These are phyloP conservation scores for Whitmania pigra DNA, from an alignment of 1,140 invertebrate genomes.

Conservation along the genomic window DNA sequence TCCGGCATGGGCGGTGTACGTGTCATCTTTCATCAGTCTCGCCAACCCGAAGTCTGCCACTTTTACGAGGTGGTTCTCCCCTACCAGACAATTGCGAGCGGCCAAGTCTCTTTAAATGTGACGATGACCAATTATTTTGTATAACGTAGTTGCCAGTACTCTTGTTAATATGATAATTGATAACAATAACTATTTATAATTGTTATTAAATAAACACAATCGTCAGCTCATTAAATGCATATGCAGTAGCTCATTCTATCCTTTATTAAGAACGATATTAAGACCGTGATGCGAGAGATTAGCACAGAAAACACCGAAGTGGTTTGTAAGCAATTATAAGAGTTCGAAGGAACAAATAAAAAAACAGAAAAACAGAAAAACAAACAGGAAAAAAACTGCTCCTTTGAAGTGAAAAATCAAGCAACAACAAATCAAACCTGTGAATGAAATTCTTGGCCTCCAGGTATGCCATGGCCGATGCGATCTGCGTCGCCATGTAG, in stretches of 20 bases:
- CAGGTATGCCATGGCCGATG: conserved; percentile 94
- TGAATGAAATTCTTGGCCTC: conserved; percentile 93
- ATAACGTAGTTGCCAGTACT: too few species aligned
- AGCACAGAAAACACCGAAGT: not conserved
- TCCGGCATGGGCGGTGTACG: conserved; percentile 92
- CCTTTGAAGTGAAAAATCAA: too few species aligned
- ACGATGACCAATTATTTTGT: too few species aligned
- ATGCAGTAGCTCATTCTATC: too few species aligned
- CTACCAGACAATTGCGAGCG: conserved; percentile 92
- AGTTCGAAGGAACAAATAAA: not conserved
- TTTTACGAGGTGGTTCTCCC: conserved; percentile 83
- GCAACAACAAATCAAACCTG: conserved; percentile 47
- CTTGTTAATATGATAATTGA: too few species aligned
- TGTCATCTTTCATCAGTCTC: conserved; percentile 88
- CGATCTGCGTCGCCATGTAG: conserved; percentile 98
- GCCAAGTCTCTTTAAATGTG: conserved; percentile 79
- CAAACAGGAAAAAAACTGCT: not conserved
- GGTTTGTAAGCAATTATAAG: not conserved
- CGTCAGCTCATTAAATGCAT: too few species aligned
- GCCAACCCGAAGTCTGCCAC: conserved; percentile 95
- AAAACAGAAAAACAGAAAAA: not conserved
- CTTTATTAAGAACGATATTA: too few species aligned
- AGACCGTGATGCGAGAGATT: too few species aligned
- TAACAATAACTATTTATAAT: too few species aligned
- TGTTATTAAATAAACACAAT: too few species aligned